Conservation (phyloP, 1,140 invertebrate genomes). For the Musca domestica region DNA sequence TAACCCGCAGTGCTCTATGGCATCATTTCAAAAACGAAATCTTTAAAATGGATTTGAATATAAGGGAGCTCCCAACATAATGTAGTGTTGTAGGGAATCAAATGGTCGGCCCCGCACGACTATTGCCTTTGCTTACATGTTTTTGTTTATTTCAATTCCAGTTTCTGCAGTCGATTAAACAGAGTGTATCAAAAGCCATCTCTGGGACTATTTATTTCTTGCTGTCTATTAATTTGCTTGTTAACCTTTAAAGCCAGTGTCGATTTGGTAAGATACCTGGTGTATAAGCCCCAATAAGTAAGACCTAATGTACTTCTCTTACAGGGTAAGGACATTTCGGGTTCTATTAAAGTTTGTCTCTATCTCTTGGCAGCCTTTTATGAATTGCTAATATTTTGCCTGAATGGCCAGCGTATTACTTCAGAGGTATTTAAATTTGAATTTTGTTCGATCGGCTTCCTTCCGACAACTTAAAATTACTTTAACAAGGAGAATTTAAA, state of each 20-base stretch:
- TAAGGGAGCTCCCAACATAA: too few relatives aligned
- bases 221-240: conserved; percentile 2
- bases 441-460: neutral
- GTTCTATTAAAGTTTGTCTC: neutral
- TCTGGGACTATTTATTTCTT: neutral
- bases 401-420: conserved; percentile 8
- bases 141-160: too few relatives aligned
- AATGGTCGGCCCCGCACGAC: too few relatives aligned
- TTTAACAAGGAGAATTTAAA: too few relatives aligned
- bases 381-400: conserved; percentile 9
- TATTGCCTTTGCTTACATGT: too few relatives aligned
- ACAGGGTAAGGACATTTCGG: neutral
- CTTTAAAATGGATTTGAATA: too few relatives aligned
- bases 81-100: too few relatives aligned
- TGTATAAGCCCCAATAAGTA: neutral
- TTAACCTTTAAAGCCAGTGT: conserved; percentile 6
- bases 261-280: neutral
- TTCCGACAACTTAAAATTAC: too few relatives aligned
- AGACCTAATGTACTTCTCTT: neutral
- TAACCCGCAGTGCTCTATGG: too few relatives aligned
- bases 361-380: conserved; percentile 3
- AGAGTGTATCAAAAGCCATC: neutral
- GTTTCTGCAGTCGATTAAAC: neutral
- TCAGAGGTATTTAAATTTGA: neutral
- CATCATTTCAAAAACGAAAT: too few relatives aligned